Percentiles rank a stretch among this genome's conserved stretches.
Evolutionary conservation across 2,797 vertebrate genomes (phyloP).

Genomic region (Pseudochromis fuscus): DNA sequence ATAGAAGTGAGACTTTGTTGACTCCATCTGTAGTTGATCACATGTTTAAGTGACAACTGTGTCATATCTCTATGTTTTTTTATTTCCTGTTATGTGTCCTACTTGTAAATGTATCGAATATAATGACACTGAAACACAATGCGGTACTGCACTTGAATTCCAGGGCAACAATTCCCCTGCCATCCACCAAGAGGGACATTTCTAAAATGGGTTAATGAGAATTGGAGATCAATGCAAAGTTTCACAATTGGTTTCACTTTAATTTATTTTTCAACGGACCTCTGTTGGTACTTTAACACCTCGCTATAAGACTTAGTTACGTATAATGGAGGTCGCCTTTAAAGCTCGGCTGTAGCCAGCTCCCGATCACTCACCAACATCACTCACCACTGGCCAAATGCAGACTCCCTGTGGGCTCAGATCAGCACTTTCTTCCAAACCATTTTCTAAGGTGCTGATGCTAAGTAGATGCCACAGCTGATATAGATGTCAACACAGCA

Average conservation of each 20-base stretch:
- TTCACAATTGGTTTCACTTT: conserved; percentile 64
- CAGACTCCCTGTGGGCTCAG: conserved; percentile 32
- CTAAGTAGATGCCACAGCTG: conserved; percentile 40
- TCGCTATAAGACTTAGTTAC: conserved; percentile 35
- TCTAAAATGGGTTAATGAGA: conserved; percentile 81
- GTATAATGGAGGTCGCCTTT: conserved; percentile 38
- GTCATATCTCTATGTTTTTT: conserved; percentile 10
- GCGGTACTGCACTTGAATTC: conserved; percentile 42
- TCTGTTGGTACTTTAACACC: conserved; percentile 42
- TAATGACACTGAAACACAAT: conserved; percentile 21
- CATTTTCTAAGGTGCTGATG: conserved; percentile 40
- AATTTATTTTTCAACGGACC: conserved; percentile 66
- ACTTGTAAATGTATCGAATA: conserved; percentile 47
- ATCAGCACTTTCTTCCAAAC: conserved; percentile 58
- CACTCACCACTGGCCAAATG: conserved; percentile 9
- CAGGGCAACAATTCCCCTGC: conserved; percentile 71
- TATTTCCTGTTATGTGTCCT: conserved; percentile 22
- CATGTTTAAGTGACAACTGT: conserved; percentile 2
- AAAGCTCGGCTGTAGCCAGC: conserved; percentile 24
- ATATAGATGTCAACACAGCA: conserved; percentile 50
- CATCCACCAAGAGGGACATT: conserved; percentile 50
- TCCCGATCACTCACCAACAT: conserved; percentile 14
- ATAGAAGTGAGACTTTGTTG: not conserved
- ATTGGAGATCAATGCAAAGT: conserved; percentile 73
- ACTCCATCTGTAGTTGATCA: not conserved